Evolutionary conservation across 2,797 vertebrate genomes (phyloP).

Genomic region (Melanotaenia nigrans): DNA sequence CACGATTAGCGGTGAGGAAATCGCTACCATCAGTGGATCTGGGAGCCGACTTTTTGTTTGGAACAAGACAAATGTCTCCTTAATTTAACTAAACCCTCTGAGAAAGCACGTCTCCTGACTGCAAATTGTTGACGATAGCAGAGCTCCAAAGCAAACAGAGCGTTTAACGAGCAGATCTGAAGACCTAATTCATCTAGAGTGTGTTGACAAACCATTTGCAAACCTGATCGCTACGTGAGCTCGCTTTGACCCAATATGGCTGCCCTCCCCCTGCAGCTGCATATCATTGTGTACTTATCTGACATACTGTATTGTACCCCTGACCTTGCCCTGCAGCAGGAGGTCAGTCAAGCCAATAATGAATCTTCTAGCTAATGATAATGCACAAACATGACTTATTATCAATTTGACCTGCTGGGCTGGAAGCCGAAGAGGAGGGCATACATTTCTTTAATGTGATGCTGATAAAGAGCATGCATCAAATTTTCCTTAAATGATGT

Average conservation of each 20-base stretch:
- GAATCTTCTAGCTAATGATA: not conserved
- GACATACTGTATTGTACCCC: not conserved
- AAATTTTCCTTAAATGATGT: not conserved
- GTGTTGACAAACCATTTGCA: slow-evolving; percentile 32
- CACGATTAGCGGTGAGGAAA: slow-evolving; percentile 15
- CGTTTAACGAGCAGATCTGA: slow-evolving; percentile 13
- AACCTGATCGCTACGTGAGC: slow-evolving; percentile 35
- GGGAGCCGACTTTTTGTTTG: slow-evolving; percentile 17
- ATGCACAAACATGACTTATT: slow-evolving; percentile 1
- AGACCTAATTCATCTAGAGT: slow-evolving; percentile 38
- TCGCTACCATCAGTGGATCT: slow-evolving; percentile 10
- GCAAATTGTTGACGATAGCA: slow-evolving; percentile 40
- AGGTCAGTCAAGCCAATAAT: slow-evolving; percentile 27
- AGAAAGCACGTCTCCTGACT: slow-evolving; percentile 35
- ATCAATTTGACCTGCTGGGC: slow-evolving; percentile 2
- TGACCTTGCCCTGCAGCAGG: not conserved
- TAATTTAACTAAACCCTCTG: slow-evolving; percentile 45
- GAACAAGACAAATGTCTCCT: slow-evolving; percentile 39
- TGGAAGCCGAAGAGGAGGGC: not conserved
- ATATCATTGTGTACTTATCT: slow-evolving; percentile 26
- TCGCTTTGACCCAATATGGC: slow-evolving; percentile 24
- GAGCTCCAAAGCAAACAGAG: slow-evolving; percentile 57
- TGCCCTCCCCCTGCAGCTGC: slow-evolving; percentile 22
- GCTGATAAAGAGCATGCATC: not conserved
- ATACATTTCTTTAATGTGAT: not conserved